Evolutionary conservation across 2,888 invertebrate genomes (phyloP).

Genomic region (Trypoxylon attenuatum): DNA sequence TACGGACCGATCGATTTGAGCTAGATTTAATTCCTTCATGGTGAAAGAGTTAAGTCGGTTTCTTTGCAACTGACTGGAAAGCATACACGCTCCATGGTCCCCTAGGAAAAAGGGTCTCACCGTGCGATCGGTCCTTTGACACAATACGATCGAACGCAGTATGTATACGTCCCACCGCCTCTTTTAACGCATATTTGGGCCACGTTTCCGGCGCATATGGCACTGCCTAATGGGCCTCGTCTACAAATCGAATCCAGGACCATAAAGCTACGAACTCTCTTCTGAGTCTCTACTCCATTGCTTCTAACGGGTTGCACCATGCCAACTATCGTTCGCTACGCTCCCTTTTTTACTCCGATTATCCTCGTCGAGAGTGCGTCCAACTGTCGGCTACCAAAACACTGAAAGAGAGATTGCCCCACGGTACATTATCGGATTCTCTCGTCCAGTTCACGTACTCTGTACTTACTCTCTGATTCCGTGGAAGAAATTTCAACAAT

Average conservation of each 20-base stretch:
- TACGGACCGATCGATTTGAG: slow-evolving; percentile 19
- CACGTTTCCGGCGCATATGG: slow-evolving; percentile 61
- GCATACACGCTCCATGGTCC: too few species aligned
- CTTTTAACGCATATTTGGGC: neutral
- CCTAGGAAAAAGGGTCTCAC: too few species aligned
- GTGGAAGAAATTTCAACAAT: too few species aligned
- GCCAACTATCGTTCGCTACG: neutral
- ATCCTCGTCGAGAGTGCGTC: slow-evolving; percentile 54
- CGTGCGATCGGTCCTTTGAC: too few species aligned
- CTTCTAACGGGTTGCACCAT: neutral
- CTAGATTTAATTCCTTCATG: too few species aligned
- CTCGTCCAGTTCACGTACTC: too few species aligned
- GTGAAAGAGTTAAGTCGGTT: too few species aligned
- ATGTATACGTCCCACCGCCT: too few species aligned
- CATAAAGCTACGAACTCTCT: neutral
- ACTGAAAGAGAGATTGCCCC: neutral
- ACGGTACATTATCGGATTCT: neutral
- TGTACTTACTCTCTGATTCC: too few species aligned
- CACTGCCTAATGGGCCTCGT: slow-evolving; percentile 38
- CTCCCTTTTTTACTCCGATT: slow-evolving; percentile 26
- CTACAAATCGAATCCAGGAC: slow-evolving; percentile 19
- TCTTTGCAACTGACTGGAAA: too few species aligned
- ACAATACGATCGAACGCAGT: too few species aligned
- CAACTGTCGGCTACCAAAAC: neutral
- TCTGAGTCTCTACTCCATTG: neutral